A percentile compares a stretch with the other conserved stretches of the same genome.
These are phyloP conservation scores for Eolophus roseicapilla DNA, from an alignment of 2,113 vertebrate genomes.

Conservation along the genomic window DNA sequence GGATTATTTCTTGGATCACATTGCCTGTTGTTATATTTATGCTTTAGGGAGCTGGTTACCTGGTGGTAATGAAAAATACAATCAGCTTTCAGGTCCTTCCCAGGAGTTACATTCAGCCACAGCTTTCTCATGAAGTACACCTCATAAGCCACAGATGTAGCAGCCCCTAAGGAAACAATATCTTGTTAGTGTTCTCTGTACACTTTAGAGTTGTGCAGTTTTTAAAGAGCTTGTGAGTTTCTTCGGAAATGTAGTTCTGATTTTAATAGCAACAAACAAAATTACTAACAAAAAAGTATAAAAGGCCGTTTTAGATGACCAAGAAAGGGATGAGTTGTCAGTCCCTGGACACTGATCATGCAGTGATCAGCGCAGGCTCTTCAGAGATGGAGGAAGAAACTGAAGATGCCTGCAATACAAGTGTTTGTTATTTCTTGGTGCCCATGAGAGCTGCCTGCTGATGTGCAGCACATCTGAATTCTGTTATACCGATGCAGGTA, in stretches of 20 bases:
- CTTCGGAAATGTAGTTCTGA: not conserved
- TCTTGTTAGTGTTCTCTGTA: not conserved
- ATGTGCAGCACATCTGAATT: not conserved
- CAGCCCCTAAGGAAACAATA: slow-evolving; percentile 61
- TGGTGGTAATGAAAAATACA: slow-evolving; percentile 93
- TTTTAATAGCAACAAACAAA: not conserved
- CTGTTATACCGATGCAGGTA: not conserved
- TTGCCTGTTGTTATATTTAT: not conserved
- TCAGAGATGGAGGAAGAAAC: not conserved
- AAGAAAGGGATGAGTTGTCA: not conserved
- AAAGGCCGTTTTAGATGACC: not conserved
- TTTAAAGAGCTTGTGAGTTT: not conserved
- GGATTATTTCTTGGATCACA: not conserved
- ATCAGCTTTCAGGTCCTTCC: slow-evolving; percentile 88
- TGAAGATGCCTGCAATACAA: not conserved
- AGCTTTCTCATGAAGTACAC: slow-evolving; percentile 97
- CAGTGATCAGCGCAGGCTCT: not conserved
- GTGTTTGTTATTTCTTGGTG: not conserved
- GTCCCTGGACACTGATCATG: not conserved
- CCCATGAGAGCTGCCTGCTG: not conserved
- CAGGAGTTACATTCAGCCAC: slow-evolving; percentile 89
- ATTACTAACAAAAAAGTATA: not conserved
- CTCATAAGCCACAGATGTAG: slow-evolving; percentile 74
- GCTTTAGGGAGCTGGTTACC: slow-evolving; percentile 74
- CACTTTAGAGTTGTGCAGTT: not conserved